Conservation (phyloP, 35 echinoderm and acorn worm species). For the Amphiura filiformis region DNA sequence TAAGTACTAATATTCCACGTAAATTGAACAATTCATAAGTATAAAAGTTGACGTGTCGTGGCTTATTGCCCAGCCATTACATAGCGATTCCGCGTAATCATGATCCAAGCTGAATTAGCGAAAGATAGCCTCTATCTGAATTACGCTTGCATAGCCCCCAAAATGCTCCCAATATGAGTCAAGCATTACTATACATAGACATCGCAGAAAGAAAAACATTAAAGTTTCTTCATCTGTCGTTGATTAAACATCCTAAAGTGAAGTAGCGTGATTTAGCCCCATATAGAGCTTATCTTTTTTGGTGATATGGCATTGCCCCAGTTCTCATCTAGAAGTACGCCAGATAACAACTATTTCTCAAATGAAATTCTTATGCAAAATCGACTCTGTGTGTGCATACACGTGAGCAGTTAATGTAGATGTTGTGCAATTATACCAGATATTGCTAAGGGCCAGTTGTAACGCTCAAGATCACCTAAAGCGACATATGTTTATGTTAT, state of each 20-base stretch:
- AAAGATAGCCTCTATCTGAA: no score
- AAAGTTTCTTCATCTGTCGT: neutral
- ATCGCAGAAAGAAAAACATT: no score
- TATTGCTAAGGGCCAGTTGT: neutral
- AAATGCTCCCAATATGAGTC: no score
- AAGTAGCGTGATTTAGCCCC: neutral
- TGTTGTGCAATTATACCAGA: neutral
- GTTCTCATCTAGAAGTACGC: neutral
- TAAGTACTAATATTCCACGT: no score
- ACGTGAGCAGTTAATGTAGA: conserved; percentile 1
- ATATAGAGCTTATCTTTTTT: neutral
- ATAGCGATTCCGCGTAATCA: no score
- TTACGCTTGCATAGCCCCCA: no score
- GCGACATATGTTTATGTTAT: neutral
- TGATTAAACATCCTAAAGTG: conserved; percentile 11
- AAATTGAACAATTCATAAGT: no score
- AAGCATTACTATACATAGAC: no score
- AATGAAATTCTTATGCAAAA: conserved; percentile 12
- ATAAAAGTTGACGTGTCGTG: no score
- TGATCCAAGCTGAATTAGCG: no score
- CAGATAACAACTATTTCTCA: neutral
- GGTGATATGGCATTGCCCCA: neutral
- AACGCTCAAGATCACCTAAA: neutral
- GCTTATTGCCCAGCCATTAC: no score
- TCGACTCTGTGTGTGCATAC: neutral